Conservation (phyloP, 2,888 invertebrate genomes). For the Chloromyia formosa region DNA sequence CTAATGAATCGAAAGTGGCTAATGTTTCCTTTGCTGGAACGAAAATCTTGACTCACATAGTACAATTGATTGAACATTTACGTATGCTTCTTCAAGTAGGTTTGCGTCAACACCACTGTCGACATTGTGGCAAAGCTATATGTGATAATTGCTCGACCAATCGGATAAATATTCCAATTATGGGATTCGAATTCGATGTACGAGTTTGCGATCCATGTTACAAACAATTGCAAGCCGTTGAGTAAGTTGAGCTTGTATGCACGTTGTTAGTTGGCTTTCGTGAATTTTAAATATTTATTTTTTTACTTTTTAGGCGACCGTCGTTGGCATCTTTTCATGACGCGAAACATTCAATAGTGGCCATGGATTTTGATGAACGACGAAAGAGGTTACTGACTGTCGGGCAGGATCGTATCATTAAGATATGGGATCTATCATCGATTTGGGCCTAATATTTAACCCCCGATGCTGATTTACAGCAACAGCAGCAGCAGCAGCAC, state of each 20-base stretch:
- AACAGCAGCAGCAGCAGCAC: neutral
- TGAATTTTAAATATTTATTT: constrained; percentile 5
- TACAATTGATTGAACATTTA: no score
- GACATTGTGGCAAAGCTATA: constrained; percentile 94
- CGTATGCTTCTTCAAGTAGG: constrained; percentile 54
- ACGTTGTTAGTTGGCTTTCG: neutral
- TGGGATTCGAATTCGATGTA: constrained; percentile 99
- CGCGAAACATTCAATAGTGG: constrained; percentile 88
- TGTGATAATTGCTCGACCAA: constrained; percentile 92
- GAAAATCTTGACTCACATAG: no score
- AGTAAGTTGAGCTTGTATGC: no score
- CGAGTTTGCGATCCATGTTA: constrained; percentile 94
- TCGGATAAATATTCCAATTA: constrained; percentile 88
- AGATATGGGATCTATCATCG: constrained; percentile 87
- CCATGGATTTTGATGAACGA: constrained; percentile 89
- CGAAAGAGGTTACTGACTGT: constrained; percentile 89
- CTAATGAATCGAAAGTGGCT: no score
- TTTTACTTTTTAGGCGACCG: constrained; percentile 71
- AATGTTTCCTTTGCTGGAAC: no score
- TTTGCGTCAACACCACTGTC: constrained; percentile 89
- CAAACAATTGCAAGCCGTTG: constrained; percentile 80
- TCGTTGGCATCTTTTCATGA: constrained; percentile 96
- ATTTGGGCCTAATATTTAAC: constrained; percentile 63
- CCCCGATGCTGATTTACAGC: constrained; percentile 7
- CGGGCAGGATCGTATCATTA: constrained; percentile 94